Conservation (phyloP, 2,797 vertebrate species). For the Todus mexicanus region DNA sequence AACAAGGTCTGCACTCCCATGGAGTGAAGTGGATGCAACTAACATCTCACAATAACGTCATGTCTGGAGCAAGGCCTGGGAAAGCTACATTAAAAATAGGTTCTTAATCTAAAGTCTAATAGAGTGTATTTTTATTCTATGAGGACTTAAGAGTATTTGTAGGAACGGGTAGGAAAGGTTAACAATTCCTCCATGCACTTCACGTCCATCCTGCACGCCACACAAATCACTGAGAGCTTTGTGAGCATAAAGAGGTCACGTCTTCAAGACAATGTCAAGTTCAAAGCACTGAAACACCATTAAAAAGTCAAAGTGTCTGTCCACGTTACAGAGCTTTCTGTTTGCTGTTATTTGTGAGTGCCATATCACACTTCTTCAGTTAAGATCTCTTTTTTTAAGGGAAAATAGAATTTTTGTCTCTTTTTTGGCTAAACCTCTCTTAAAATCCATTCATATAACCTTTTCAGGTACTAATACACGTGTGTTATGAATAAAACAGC, state of each 20-base stretch:
- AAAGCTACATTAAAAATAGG: neutral
- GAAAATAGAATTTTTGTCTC: neutral
- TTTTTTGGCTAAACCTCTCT: neutral
- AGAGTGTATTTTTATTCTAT: neutral
- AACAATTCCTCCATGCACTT: neutral
- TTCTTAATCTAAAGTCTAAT: neutral
- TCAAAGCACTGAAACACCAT: neutral
- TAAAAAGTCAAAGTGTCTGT: neutral
- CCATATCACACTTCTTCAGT: neutral
- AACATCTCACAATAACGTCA: neutral
- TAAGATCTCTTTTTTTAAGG: neutral
- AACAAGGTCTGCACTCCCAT: neutral
- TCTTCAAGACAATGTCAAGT: neutral
- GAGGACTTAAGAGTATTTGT: neutral
- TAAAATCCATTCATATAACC: neutral
- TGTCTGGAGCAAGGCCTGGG: neutral
- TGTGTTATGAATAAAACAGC: neutral
- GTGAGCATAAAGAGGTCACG: neutral
- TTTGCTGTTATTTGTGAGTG: neutral
- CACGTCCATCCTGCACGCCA: neutral
- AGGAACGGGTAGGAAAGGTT: slow-evolving; percentile 7
- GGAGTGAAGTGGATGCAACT: neutral
- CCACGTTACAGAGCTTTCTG: neutral
- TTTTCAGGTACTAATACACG: neutral
- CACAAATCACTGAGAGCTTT: neutral